Evolutionary conservation across 23 tunicate genomes (phyloP), one percentile per base, ranked within the genome.

Genomic region (Trididemnum nubilum): DNA sequence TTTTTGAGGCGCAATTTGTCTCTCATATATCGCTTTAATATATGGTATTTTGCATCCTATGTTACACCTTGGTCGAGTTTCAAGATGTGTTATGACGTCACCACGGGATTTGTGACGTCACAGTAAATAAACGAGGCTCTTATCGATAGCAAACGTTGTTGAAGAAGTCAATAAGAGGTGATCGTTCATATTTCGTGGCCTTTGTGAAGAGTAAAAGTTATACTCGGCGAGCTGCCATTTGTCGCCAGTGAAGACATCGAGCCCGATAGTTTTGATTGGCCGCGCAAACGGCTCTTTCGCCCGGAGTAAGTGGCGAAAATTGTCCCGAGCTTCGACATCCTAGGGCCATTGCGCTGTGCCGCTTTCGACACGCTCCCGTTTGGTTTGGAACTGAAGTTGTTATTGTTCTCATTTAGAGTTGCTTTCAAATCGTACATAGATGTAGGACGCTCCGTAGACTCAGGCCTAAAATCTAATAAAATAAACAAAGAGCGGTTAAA

Each of bases 351-450:
- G 35, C 49, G 37, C 5, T 35, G 44, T 27, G 81, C 7, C 5
- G 44, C 9, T 5, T 70, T 70, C 38, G 18, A 12, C 9, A 12
- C 5, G 23, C 7, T 27, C 28, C 27, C 25, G 67, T 12, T 4
- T 5, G 44, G 75, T 5, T 2, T 35, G 38, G 44, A 5, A 33
- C n/a, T 18, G 74, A 32, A 34, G 36, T 83, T 83, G 81, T 83
- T 83, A 60, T 83, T 83, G 73, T 83, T 83, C 57, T 80, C 74
- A 36, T 64, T 80, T 4, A 33, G 36, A 34, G 76, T 30, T 2
- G 78, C 23, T 7, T n/a, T n/a, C 30, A 83, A 40, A 65, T 83
- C 51, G 73, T 83, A 83, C 81, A 74, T 83, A 0, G 87, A 83
- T 7, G 87, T 73, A 0, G 87, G 87, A 3, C 87, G 79, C 22